A percentile compares a stretch with the other conserved stretches of the same genome.
Conservation (phyloP, 2,113 vertebrate species). For the Poicephalus meyeri region DNA sequence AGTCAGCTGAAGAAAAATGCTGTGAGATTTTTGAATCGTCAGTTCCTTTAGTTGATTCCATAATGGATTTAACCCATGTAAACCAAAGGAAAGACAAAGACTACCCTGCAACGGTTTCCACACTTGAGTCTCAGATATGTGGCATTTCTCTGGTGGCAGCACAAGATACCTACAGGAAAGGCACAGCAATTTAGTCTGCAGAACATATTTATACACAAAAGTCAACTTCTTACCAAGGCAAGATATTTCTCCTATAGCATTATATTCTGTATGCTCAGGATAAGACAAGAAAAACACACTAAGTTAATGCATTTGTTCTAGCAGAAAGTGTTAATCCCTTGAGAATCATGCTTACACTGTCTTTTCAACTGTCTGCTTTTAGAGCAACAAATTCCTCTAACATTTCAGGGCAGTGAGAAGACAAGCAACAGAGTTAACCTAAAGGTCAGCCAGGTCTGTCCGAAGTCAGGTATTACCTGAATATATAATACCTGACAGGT, state of each 20-base stretch:
- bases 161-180: not conserved
- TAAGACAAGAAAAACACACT: not conserved
- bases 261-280: not conserved
- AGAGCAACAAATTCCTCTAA: not conserved
- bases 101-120: not conserved
- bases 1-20: not conserved
- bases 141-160: not conserved
- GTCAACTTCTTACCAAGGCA: not conserved
- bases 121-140: rapidly evolving
- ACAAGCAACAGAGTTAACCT: not conserved
- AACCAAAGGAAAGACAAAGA: not conserved
- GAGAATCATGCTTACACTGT: not conserved
- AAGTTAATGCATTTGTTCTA: not conserved
- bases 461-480: not conserved
- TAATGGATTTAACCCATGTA: not conserved
- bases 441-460: not conserved
- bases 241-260: not conserved
- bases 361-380: not conserved
- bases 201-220: not conserved
- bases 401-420: not conserved
- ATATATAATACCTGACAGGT: too few relatives aligned
- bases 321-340: not conserved
- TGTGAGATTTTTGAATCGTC: not conserved
- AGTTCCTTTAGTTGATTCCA: not conserved
- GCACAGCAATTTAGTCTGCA: not conserved